Conservation (phyloP, 2,113 vertebrate species). For the Dicentrarchus labrax region DNA sequence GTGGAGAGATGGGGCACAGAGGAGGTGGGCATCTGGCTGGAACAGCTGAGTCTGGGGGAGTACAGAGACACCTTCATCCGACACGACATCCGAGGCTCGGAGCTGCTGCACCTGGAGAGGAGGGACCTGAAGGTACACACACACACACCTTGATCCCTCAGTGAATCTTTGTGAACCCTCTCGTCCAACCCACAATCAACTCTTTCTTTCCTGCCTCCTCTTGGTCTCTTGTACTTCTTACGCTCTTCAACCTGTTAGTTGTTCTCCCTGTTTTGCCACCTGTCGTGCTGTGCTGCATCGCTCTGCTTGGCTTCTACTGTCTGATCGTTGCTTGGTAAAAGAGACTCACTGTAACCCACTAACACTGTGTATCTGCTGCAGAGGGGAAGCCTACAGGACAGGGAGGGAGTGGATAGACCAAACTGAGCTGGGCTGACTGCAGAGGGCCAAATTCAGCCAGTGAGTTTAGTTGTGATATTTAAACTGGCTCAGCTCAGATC, state of each 20-base stretch:
- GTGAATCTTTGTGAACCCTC: constrained; percentile 81
- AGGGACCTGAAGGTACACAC: constrained; percentile 98
- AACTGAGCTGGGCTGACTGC: not conserved
- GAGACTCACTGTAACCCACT: constrained; percentile 71
- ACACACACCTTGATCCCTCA: constrained; percentile 41
- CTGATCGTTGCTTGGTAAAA: constrained; percentile 69
- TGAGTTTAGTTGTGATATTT: not conserved
- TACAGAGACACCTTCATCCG: constrained; percentile 99
- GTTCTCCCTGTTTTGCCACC: constrained; percentile 69
- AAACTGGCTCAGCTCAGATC: not conserved
- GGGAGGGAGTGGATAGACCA: not conserved
- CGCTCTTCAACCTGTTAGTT: constrained; percentile 50
- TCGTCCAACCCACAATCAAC: constrained; percentile 83
- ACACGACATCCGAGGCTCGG: constrained; percentile 99
- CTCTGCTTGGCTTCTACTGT: constrained; percentile 86
- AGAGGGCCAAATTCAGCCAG: not conserved
- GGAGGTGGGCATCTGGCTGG: constrained; percentile 99
- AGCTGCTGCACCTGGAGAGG: constrained; percentile 99
- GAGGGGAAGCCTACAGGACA: constrained; percentile 33
- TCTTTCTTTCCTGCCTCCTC: constrained; percentile 57
- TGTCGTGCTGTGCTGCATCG: constrained; percentile 68
- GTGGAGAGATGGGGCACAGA: constrained; percentile 99
- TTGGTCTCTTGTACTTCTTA: constrained; percentile 41
- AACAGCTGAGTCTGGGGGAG: constrained; percentile 99
- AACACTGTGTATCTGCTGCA: constrained; percentile 65